These are phyloP conservation scores for Drosophila pseudoananassae DNA, from an alignment of 1,140 invertebrate species.

Conservation along the genomic window DNA sequence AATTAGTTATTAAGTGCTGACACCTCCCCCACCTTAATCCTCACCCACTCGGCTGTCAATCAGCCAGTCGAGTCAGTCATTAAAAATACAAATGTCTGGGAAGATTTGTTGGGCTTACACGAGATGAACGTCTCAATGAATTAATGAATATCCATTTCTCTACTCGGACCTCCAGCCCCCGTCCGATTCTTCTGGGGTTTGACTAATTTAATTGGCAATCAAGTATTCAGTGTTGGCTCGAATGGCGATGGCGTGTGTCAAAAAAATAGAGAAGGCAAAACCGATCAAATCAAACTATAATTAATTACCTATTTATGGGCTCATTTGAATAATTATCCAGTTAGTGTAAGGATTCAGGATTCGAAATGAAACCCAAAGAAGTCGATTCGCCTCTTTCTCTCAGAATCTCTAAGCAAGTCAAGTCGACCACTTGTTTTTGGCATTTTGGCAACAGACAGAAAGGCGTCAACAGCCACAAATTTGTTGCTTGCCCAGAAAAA, in stretches of 20 bases:
- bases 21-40: slow-evolving; percentile 18
- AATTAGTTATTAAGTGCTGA: slow-evolving; percentile 42
- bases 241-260: slow-evolving; percentile 63
- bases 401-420: background rate
- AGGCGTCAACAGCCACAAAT: slow-evolving; percentile 27
- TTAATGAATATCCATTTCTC: slow-evolving; percentile 53
- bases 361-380: background rate
- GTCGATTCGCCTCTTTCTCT: background rate
- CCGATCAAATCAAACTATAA: slow-evolving; percentile 25
- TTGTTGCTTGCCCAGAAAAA: slow-evolving; percentile 12
- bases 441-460: slow-evolving; percentile 48
- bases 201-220: slow-evolving; percentile 73
- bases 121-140: slow-evolving; percentile 61
- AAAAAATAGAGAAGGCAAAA: slow-evolving; percentile 6
- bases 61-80: slow-evolving; percentile 40
- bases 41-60: slow-evolving; percentile 35
- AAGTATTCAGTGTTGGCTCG: slow-evolving; percentile 66
- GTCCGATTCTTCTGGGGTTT: slow-evolving; percentile 26
- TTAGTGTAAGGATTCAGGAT: slow-evolving; percentile 11
- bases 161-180: background rate
- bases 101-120: slow-evolving; percentile 37
- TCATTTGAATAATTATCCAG: slow-evolving; percentile 61
- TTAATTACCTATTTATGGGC: slow-evolving; percentile 56
- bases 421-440: slow-evolving; percentile 18
- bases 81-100: slow-evolving; percentile 38